Base-by-base conservation (phyloP, 2,113 vertebrate genomes). In the Cairina moschata region DNA sequence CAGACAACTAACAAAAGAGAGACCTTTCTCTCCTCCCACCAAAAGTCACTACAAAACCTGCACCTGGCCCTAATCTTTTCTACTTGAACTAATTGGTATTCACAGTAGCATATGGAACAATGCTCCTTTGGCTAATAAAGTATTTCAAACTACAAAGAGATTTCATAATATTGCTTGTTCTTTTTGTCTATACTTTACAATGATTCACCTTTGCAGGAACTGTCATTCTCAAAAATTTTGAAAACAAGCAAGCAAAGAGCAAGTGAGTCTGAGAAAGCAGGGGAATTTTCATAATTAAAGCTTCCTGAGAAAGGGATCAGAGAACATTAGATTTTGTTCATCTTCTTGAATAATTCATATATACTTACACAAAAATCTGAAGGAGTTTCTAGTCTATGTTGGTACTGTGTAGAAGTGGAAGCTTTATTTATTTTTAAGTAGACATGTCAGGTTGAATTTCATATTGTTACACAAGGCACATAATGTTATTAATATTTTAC, bases 11-110 rank as follows among this genome's bases (percentile, higher is more conserved):
- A 96, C 96, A 96, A 96, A 96, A 95, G 90, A 92, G 85, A 75
- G 66, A 83, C 72, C 62, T 82, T 82, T 83, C 40, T 63, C 68
- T 83, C 68, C 77, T 55, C 58, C 54, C 34, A 74, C 31, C 71
- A 91, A 50, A 89, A 85, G 79, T 93, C 82, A 90, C 94, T 97
- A 97, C 96, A 94, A 96, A 96, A 93, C 66, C 79, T 94, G 94
- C 97, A 98, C 97, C 97, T 98, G 97, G 94, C 85, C 50, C 2
- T 91, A 91, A 96, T 96, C 96, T 97, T 93, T 97, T 93, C 96
- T 97, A 54, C 91, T 97, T 93, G 95, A 98, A 95, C 94, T 97
- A 97, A 98, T 97, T 97, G 92, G 88, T 95, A 28, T 97, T 97
- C 96, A 94, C 58, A 54, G 78, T 84, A 74, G 83, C 58, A 71